phyloP scores from a whole-genome alignment of 30 jellyfish, hydroid and myxozoan species.

The Catostylus mosaicus region DNA sequence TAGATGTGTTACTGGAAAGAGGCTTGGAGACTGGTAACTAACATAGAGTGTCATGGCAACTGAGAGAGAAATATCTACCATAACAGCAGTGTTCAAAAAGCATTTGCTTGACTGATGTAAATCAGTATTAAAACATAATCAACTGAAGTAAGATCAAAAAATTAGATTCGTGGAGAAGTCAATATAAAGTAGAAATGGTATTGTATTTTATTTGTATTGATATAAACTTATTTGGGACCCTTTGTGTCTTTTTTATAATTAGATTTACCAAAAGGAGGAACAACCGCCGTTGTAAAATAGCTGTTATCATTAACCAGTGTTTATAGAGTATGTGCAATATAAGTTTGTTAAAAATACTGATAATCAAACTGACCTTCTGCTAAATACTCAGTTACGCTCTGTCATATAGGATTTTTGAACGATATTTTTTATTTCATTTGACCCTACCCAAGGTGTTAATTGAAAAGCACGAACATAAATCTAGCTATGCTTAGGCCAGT shows the following conservation, averaged over 20 bases:
- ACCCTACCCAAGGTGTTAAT: too few species aligned
- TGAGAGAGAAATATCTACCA: slow-evolving; percentile 23
- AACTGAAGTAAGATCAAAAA: too few species aligned
- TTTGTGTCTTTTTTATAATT: neutral
- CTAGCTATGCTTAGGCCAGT: too few species aligned
- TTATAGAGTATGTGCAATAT: neutral
- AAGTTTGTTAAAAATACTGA: neutral
- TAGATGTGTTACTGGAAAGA: too few species aligned
- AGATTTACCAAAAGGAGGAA: neutral
- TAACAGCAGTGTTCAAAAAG: neutral
- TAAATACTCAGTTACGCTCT: too few species aligned
- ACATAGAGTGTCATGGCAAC: slow-evolving; percentile 46
- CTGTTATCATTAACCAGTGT: neutral
- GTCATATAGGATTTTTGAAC: too few species aligned
- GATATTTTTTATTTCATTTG: too few species aligned
- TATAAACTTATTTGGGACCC: neutral
- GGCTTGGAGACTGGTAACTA: slow-evolving; percentile 38
- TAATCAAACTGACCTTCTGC: neutral
- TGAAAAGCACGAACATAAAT: too few species aligned
- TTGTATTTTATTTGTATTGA: neutral
- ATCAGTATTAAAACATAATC: neutral
- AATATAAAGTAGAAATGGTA: neutral
- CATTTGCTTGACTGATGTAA: neutral
- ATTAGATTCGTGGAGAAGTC: neutral
- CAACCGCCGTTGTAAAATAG: neutral